Evolutionary conservation across 2,888 invertebrate species (phyloP), one percentile per base, ranked within the genome.

Genomic region (Apamea crenata): DNA sequence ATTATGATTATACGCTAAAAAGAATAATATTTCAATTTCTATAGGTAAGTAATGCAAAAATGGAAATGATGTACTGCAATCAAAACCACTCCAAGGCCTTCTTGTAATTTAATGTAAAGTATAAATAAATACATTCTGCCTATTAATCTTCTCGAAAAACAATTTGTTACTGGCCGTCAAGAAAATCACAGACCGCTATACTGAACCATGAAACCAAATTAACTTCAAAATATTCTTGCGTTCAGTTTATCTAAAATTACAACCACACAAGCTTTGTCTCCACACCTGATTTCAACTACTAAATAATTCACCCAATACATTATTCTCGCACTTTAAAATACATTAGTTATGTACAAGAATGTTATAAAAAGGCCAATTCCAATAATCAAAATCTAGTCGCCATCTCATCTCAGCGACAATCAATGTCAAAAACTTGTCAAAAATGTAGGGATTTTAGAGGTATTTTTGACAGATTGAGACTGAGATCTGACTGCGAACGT

Each of bases 301-400:
- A 68, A 67, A 78, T 68, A 61, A 68, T 78, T 78, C 18, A 32
- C 18, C 16, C 29, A 14, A 67, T 67, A 67, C 36, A 50, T 68
- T 77, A 77, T 78, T 59, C 36, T 29, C 16, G 8, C 59, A 77
- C 67, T 67, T 59, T n/a, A 18, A 50, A 47, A 61, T 77, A 36
- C 59, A 47, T 29, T 18, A 67, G 36, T 77, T 10, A 14, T 4
- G 0, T 29, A 47, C 56, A 36, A 47, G n/a, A 74, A 56, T 12
- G 56, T n/a, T 44, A n/a, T 74, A 65, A 74, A 68, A 44, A 47
- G 44, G 21, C 50, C 18, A 18, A 50, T 18, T 50, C 5, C 1
- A 6, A 21, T 21, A 21, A 50, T 50, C 21, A 21, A 50, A 50
- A 50, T 16, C 50, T 40, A 16, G 47, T 47, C 47, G 8, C 14